Evolutionary conservation across 2,888 invertebrate genomes (phyloP).

Genomic region (Alcis repandata): DNA sequence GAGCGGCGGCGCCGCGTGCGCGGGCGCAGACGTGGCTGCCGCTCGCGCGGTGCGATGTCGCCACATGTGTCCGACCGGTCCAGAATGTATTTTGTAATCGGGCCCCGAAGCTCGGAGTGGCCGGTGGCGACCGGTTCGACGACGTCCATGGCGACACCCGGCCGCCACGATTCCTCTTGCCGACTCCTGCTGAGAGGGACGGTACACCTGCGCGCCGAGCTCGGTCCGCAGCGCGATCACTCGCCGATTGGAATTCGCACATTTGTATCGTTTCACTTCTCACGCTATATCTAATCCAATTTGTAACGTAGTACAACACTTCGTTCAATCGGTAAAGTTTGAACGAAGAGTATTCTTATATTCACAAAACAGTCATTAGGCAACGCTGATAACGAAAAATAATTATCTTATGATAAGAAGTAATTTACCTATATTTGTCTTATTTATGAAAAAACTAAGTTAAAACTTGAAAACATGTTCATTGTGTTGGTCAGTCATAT

Average conservation of each 20-base stretch:
- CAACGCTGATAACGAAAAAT: not conserved
- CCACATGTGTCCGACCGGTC: slow-evolving; percentile 44
- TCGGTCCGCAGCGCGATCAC: not conserved
- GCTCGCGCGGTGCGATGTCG: slow-evolving; percentile 30
- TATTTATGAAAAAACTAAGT: not conserved
- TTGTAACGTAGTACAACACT: no score
- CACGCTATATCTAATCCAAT: no score
- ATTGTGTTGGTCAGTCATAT: no score
- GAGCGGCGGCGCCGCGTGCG: slow-evolving; percentile 52
- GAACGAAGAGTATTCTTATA: no score
- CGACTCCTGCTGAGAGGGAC: not conserved
- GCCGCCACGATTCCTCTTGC: not conserved
- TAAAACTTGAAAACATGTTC: no score
- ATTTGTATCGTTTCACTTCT: not conserved
- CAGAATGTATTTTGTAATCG: slow-evolving; percentile 29
- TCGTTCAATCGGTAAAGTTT: no score
- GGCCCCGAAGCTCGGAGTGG: slow-evolving; percentile 18
- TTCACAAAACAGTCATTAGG: no score
- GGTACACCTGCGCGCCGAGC: not conserved
- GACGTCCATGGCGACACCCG: slow-evolving; percentile 13
- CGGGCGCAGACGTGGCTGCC: slow-evolving; percentile 42
- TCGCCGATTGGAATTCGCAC: not conserved
- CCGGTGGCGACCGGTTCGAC: slow-evolving; percentile 24
- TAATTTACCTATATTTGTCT: not conserved
- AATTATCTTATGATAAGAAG: not conserved